Evolutionary conservation across 2,888 invertebrate genomes (phyloP).

Genomic region (Anoncus sp.): DNA sequence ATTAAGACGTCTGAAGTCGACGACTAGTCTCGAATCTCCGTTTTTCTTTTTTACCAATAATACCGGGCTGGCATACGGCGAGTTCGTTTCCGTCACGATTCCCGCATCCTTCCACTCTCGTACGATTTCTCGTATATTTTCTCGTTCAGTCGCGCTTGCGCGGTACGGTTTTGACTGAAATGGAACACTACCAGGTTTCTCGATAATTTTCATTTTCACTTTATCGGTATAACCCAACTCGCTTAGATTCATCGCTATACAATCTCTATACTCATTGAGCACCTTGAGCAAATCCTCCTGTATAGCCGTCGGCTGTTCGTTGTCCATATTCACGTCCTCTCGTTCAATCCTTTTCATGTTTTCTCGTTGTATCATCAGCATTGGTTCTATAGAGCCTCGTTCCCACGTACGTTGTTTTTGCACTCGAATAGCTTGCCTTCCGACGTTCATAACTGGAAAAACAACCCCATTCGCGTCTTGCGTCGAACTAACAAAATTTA

Average conservation of each 20-base stretch:
- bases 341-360: neutral
- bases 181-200: neutral
- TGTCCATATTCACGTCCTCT: neutral
- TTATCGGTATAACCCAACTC: neutral
- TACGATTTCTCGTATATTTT: conserved; percentile 42
- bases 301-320: neutral
- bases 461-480: no score
- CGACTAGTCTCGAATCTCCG: conserved; percentile 50
- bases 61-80: conserved; percentile 58
- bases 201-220: neutral
- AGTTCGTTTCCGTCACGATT: conserved; percentile 47
- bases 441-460: no score
- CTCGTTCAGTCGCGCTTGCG: conserved; percentile 24
- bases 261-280: conserved; percentile 4
- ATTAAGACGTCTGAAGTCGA: conserved; percentile 50
- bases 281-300: neutral
- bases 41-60: conserved; percentile 54
- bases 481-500: no score
- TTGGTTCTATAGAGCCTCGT: no score
- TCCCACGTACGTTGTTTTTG: no score
- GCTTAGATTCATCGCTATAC: neutral
- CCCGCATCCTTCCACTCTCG: conserved; percentile 44
- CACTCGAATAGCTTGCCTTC: no score
- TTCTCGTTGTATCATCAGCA: no score
- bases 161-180: conserved; percentile 27